These are phyloP conservation scores for Aptenodytes patagonicus DNA, from an alignment of 2,113 vertebrate genomes.

Conservation along the genomic window DNA sequence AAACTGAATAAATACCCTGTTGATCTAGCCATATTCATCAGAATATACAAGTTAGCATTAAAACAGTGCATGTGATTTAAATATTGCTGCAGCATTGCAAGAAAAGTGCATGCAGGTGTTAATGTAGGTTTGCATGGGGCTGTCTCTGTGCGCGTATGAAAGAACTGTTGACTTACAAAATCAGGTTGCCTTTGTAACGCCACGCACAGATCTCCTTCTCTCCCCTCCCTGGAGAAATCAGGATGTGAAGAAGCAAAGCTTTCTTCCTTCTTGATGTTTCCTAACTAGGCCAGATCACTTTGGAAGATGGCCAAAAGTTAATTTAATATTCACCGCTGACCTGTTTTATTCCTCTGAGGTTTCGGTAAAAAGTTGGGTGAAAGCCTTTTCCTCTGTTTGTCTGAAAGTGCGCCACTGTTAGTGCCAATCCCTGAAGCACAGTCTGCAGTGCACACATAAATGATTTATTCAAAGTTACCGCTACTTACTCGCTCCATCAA, in stretches of 20 bases:
- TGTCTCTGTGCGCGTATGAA: not conserved
- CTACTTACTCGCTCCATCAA: conserved; percentile 57
- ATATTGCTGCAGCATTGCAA: not conserved
- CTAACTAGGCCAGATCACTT: conserved; percentile 77
- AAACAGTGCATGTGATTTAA: not conserved
- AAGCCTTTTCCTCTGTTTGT: conserved; percentile 64
- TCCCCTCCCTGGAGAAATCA: conserved; percentile 66
- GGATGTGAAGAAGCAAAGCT: conserved; percentile 66
- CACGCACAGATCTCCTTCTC: conserved; percentile 27
- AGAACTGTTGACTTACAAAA: conserved; percentile 56
- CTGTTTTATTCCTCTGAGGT: conserved; percentile 74
- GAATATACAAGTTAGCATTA: not conserved
- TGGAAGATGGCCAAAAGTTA: conserved; percentile 73
- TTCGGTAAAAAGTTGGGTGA: conserved; percentile 75
- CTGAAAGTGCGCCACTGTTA: conserved; percentile 45
- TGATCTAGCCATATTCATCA: not conserved
- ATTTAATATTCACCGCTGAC: conserved; percentile 78
- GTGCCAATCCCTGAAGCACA: conserved; percentile 59
- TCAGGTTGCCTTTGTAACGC: conserved; percentile 44
- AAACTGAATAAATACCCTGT: not conserved
- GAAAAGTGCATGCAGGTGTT: not conserved
- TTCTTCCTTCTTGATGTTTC: conserved; percentile 70
- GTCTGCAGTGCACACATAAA: conserved; percentile 59
- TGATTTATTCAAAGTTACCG: conserved; percentile 67
- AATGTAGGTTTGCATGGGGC: not conserved